Evolutionary conservation across 2,888 invertebrate genomes (phyloP).

Genomic region (Odontothrips loti): DNA sequence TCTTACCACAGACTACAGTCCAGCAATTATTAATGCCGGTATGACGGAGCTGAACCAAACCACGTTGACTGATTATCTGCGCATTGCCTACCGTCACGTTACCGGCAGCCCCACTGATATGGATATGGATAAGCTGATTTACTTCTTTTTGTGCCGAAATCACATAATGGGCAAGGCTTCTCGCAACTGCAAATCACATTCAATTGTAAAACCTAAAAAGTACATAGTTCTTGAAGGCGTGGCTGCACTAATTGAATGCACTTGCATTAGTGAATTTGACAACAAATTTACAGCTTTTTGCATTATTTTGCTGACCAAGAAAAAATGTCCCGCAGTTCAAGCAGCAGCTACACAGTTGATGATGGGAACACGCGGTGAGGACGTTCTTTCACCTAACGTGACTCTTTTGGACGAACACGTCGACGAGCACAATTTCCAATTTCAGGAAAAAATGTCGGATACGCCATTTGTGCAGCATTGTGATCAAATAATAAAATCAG

Average conservation of each 20-base stretch:
- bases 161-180: not conserved
- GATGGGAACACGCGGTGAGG: not conserved
- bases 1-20: not conserved
- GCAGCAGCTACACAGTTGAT: not conserved
- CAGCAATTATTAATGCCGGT: not conserved
- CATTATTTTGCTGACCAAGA: not conserved
- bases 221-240: not conserved
- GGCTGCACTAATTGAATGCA: not conserved
- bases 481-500: not conserved
- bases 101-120: not conserved
- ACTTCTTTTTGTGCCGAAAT: not conserved
- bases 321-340: not conserved
- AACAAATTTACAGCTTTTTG: not conserved
- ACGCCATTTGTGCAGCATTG: not conserved
- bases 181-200: not conserved
- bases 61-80: not conserved
- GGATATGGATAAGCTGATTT: not conserved
- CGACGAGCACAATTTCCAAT: not conserved
- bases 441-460: not conserved
- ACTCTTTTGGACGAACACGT: not conserved
- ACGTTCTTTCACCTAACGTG: not conserved
- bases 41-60: too few relatives aligned
- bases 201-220: not conserved
- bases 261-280: not conserved
- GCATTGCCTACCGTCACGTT: not conserved